Conservation (phyloP, 2,113 vertebrate genomes). For the Tupaia tana region DNA sequence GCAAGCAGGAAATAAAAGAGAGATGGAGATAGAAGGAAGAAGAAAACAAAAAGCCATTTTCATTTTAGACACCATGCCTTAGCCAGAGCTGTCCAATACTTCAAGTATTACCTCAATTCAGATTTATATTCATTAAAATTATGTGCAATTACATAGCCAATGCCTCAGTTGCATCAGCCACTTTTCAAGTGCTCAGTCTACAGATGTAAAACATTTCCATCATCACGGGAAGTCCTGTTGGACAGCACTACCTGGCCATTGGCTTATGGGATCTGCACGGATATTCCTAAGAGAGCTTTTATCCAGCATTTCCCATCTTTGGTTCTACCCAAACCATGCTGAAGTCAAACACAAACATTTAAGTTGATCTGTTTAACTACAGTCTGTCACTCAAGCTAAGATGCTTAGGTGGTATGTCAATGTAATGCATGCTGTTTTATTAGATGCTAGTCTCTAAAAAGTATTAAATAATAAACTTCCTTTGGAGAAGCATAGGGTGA, state of each 20-base stretch:
- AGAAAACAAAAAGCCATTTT: not conserved
- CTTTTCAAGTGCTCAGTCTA: not conserved
- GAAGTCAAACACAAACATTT: not conserved
- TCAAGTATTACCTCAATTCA: not conserved
- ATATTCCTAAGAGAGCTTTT: not conserved
- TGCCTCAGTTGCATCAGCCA: not conserved
- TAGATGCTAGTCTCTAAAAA: not conserved
- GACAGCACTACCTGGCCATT: fast-evolving
- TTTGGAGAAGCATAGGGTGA: not conserved
- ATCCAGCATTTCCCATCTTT: not conserved
- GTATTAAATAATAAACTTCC: not conserved
- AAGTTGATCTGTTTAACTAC: not conserved
- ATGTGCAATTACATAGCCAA: not conserved
- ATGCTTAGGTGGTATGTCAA: not conserved
- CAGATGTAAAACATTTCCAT: not conserved
- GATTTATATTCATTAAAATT: not conserved
- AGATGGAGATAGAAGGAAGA: not conserved
- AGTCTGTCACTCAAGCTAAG: not conserved
- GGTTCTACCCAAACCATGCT: fast-evolving
- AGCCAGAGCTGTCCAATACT: no score
- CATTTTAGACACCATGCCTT: not conserved
- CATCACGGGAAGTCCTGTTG: not conserved
- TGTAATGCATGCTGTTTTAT: not conserved
- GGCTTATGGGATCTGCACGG: fast-evolving
- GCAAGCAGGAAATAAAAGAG: not conserved